Evolutionary conservation across 2,113 vertebrate genomes (phyloP).

Genomic region (Phoenicopterus ruber): DNA sequence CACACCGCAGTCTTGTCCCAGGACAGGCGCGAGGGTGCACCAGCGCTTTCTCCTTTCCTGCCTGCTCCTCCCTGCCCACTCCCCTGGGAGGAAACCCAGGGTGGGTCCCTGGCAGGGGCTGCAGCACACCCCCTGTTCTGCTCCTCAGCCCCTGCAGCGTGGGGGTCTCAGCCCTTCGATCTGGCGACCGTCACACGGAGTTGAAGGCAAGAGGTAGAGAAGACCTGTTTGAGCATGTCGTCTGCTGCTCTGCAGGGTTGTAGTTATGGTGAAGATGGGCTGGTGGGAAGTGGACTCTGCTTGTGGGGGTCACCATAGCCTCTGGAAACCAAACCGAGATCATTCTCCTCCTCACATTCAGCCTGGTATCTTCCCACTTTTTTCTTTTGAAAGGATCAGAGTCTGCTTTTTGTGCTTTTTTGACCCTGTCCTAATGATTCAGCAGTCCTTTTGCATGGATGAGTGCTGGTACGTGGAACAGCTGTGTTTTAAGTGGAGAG

Average conservation of each 20-base stretch:
- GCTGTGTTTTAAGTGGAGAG: background rate
- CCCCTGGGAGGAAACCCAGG: rapidly evolving
- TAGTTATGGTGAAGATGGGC: background rate
- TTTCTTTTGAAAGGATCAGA: background rate
- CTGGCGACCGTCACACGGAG: rapidly evolving
- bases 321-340: background rate
- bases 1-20: background rate
- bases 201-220: background rate
- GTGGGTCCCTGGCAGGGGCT: rapidly evolving
- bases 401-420: background rate
- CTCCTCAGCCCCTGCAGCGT: rapidly evolving
- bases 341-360: background rate
- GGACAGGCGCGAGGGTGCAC: background rate
- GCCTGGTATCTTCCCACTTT: background rate
- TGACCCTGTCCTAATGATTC: background rate
- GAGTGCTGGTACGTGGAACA: background rate
- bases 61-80: rapidly evolving
- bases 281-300: background rate
- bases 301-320: background rate
- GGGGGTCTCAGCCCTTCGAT: background rate
- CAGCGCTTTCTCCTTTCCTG: background rate
- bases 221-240: background rate
- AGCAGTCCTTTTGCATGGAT: background rate
- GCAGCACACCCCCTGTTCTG: background rate
- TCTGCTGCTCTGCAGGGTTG: background rate